Evolutionary conservation across 2,113 vertebrate species (phyloP).

Genomic region (Nothoprocta pentlandii): DNA sequence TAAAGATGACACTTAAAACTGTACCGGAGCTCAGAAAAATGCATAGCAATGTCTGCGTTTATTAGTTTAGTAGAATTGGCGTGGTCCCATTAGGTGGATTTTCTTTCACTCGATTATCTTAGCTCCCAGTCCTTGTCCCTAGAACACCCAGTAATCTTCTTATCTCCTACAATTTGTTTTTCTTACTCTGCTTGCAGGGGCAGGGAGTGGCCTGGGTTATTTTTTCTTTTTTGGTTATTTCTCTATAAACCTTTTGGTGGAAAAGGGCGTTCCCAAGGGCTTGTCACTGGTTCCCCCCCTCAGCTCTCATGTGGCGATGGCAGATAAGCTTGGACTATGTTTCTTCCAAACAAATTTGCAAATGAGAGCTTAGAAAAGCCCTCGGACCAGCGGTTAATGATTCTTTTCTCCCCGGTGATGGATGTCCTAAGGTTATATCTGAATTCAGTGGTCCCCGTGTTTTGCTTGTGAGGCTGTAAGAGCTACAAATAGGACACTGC

Average conservation of each 20-base stretch:
- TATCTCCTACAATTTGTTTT: constrained; percentile 32
- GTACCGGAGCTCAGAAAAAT: background rate
- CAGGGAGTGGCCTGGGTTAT: background rate
- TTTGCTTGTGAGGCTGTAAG: background rate
- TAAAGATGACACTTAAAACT: background rate
- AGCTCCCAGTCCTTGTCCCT: constrained; percentile 42
- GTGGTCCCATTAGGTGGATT: constrained; percentile 24
- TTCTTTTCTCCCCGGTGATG: background rate
- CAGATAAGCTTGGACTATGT: background rate
- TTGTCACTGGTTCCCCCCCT: background rate
- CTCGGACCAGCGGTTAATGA: background rate
- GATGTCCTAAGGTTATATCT: background rate
- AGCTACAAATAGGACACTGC: background rate
- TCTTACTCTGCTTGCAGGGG: background rate
- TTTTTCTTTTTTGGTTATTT: background rate
- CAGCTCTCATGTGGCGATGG: background rate
- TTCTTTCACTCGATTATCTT: constrained; percentile 45
- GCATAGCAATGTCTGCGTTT: rapidly evolving
- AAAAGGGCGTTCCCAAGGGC: background rate
- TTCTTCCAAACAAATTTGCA: background rate
- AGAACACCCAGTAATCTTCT: constrained; percentile 31
- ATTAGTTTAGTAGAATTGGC: background rate
- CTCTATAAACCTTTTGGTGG: background rate
- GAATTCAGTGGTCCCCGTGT: background rate
- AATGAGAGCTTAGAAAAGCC: background rate